These are phyloP conservation scores for Dorcus hopei DNA, from an alignment of 2,888 invertebrate genomes.

Conservation along the genomic window DNA sequence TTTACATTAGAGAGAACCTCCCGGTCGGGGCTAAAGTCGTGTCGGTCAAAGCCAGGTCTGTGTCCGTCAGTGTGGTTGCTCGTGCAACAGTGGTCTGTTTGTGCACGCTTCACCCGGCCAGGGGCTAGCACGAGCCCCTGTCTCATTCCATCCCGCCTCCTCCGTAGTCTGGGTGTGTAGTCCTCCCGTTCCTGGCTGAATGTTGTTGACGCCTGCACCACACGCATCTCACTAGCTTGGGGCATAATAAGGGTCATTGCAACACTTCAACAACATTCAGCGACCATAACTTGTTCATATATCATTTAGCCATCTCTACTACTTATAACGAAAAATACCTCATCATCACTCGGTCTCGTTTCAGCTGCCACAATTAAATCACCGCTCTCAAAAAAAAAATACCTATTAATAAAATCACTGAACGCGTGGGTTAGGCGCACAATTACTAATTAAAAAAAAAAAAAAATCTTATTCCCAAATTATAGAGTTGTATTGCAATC, in stretches of 20 bases:
- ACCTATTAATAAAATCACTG: too few species aligned
- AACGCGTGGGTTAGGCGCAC: too few species aligned
- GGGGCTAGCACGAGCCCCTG: slow-evolving; percentile 64
- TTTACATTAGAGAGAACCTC: slow-evolving; percentile 96
- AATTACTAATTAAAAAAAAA: too few species aligned
- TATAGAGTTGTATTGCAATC: too few species aligned
- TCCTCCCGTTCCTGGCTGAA: slow-evolving; percentile 32
- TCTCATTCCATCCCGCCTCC: slow-evolving; percentile 30
- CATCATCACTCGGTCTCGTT: too few species aligned
- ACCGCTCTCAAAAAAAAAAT: too few species aligned
- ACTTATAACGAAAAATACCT: too few species aligned
- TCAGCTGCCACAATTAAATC: too few species aligned
- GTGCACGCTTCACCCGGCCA: slow-evolving; percentile 50
- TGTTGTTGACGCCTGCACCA: slow-evolving; percentile 52
- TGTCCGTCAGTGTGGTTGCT: slow-evolving; percentile 46
- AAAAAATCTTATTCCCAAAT: too few species aligned
- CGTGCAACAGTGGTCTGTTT: slow-evolving; percentile 49
- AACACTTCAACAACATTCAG: slow-evolving; percentile 49
- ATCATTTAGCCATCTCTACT: slow-evolving; percentile 2
- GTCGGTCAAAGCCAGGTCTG: slow-evolving; percentile 98
- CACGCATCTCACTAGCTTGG: slow-evolving; percentile 46
- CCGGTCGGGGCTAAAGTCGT: slow-evolving; percentile 97
- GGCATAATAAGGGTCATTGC: slow-evolving; percentile 41
- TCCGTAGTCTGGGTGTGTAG: slow-evolving; percentile 21
- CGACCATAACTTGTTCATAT: slow-evolving; percentile 19